A percentile compares a stretch with the other conserved stretches of the same genome.
phyloP scores from a whole-genome alignment of 2,797 vertebrate genomes.

The Enteromius unitaeniatus region DNA sequence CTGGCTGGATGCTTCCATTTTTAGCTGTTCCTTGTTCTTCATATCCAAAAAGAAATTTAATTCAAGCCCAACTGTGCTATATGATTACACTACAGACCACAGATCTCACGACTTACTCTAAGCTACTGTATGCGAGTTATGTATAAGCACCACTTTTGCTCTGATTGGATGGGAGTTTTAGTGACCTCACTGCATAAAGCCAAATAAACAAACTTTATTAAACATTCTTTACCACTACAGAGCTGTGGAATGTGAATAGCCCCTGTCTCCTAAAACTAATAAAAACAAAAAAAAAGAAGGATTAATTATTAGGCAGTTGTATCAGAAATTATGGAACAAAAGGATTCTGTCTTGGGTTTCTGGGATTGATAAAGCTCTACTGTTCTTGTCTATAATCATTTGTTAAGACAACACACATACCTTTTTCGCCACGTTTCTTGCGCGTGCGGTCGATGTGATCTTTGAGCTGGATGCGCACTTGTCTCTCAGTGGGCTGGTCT shows the following conservation, averaged over 20 bases:
- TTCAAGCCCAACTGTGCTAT: conserved; percentile 7
- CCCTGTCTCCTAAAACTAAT: conserved; percentile 6
- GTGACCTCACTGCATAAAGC: background rate
- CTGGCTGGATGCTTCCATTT: conserved; percentile 29
- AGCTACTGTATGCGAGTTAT: background rate
- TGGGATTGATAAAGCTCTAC: background rate
- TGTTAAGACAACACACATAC: conserved; percentile 64
- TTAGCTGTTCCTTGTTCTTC: background rate
- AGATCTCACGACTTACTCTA: conserved; percentile 12
- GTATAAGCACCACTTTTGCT: conserved; percentile 20
- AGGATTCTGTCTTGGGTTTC: background rate
- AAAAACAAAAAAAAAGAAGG: background rate
- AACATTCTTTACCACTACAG: background rate
- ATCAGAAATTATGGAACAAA: background rate
- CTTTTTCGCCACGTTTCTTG: conserved; percentile 92
- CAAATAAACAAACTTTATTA: conserved; percentile 14
- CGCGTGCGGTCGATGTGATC: conserved; percentile 93
- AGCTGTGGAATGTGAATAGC: background rate
- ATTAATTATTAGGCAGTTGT: background rate
- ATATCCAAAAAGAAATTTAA: conserved; percentile 22
- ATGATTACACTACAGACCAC: conserved; percentile 18
- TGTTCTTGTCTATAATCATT: background rate
- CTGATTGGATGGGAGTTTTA: conserved; percentile 13
- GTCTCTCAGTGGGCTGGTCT: conserved; percentile 92
- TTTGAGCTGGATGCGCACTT: conserved; percentile 94